Conservation (phyloP, 2,888 invertebrate species). For the Selenia dentaria region DNA sequence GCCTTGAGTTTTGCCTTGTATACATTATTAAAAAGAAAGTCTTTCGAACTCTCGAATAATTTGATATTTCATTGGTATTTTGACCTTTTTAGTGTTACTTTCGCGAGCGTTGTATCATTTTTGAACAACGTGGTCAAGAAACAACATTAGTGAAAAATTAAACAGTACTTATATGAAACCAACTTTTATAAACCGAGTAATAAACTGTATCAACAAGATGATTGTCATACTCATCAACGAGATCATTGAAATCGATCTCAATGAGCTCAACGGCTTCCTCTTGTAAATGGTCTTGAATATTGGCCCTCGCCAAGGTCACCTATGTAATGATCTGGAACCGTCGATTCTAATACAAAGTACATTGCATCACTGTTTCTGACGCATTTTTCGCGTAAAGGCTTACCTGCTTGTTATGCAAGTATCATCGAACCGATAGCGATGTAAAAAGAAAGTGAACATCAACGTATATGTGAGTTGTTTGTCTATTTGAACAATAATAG, state of each 20-base stretch:
- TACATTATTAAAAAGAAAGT: slow-evolving; percentile 30
- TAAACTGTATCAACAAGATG: slow-evolving; percentile 25
- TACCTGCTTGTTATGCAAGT: slow-evolving; percentile 5
- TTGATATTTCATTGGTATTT: slow-evolving; percentile 16
- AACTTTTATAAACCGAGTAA: slow-evolving; percentile 9
- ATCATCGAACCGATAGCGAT: slow-evolving; percentile 8
- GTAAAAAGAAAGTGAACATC: slow-evolving; percentile 41
- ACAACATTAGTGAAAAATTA: not conserved
- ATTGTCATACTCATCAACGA: slow-evolving; percentile 32
- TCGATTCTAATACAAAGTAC: slow-evolving; percentile 13
- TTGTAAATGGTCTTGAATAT: slow-evolving; percentile 37
- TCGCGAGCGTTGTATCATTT: not conserved
- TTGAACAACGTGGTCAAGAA: not conserved
- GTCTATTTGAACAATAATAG: slow-evolving; percentile 35
- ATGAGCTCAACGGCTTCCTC: slow-evolving; percentile 51
- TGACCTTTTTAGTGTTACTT: not conserved
- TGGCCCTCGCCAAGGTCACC: slow-evolving; percentile 38
- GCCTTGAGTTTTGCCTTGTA: slow-evolving; percentile 33
- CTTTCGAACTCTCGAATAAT: slow-evolving; percentile 20
- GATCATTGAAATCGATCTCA: slow-evolving; percentile 47
- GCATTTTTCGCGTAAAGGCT: slow-evolving; percentile 1
- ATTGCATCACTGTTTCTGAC: slow-evolving; percentile 8
- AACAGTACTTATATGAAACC: slow-evolving; percentile 2
- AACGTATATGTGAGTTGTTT: slow-evolving; percentile 26
- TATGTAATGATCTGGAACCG: slow-evolving; percentile 23